These are phyloP conservation scores for Parnassius orleans DNA, from an alignment of 2,888 invertebrate genomes.

Conservation along the genomic window DNA sequence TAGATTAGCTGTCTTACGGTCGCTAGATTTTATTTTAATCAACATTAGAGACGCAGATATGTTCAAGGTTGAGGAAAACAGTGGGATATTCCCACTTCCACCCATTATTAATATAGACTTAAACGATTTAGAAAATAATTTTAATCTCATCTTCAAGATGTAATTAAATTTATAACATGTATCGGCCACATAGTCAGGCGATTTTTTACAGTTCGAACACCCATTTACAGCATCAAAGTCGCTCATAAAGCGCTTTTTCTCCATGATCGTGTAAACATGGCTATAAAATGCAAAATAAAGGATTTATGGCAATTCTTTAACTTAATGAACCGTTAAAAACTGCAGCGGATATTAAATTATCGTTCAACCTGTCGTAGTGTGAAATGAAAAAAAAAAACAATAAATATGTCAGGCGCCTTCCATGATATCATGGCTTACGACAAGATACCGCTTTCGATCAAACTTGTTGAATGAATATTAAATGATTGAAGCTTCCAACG, in stretches of 20 bases:
- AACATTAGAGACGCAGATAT: no score
- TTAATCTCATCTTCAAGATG: neutral
- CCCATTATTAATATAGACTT: neutral
- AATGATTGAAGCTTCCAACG: no score
- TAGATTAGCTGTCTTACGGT: no score
- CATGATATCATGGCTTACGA: neutral
- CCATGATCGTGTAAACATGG: slow-evolving; percentile 31
- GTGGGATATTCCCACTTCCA: no score
- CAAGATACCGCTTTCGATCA: no score
- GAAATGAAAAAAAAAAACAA: slow-evolving; percentile 16
- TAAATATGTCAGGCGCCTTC: slow-evolving; percentile 12
- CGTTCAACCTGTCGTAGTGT: slow-evolving; percentile 1
- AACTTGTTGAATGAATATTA: no score
- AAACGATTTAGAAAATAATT: slow-evolving; percentile 1
- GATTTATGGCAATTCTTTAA: slow-evolving; percentile 34
- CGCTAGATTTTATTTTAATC: no score
- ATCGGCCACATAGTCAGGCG: neutral
- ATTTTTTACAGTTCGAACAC: slow-evolving; percentile 3
- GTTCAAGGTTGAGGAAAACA: no score
- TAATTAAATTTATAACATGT: slow-evolving; percentile 14
- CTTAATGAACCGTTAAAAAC: slow-evolving; percentile 35
- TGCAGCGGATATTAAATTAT: slow-evolving; percentile 3
- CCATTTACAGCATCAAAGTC: neutral
- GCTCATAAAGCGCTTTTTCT: slow-evolving; percentile 9
- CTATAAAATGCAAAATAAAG: slow-evolving; percentile 36